A percentile compares a stretch with the other conserved stretches of the same genome.
Evolutionary conservation across 1,140 invertebrate species (phyloP).

Genomic region (Cepaea nemoralis): DNA sequence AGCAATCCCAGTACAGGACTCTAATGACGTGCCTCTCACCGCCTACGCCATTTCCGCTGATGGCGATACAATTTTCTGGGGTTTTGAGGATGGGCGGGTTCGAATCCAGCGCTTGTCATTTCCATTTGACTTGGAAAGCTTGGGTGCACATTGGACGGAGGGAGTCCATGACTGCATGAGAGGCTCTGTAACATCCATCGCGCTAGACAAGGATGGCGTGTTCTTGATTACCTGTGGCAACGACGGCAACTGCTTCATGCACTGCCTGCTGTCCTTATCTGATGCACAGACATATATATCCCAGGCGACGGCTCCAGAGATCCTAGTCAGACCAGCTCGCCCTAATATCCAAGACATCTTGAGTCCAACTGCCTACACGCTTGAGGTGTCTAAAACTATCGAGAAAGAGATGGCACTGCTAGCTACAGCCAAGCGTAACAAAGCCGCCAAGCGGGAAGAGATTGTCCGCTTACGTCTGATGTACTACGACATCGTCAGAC

Average conservation of each 20-base stretch:
- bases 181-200: constrained; percentile 30
- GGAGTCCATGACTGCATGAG: constrained; percentile 33
- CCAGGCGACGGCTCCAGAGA: not conserved
- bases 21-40: constrained; percentile 31
- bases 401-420: constrained; percentile 36
- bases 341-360: constrained; percentile 23
- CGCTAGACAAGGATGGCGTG: constrained; percentile 21
- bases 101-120: constrained; percentile 23
- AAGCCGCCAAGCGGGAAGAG: constrained; percentile 33
- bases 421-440: constrained; percentile 31
- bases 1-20: constrained; percentile 25
- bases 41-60: constrained; percentile 15
- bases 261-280: not conserved
- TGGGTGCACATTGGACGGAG: constrained; percentile 20
- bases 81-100: constrained; percentile 41
- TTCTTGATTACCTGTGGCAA: constrained; percentile 37
- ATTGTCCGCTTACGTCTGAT: constrained; percentile 20
- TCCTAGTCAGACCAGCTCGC: not conserved
- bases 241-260: constrained; percentile 45
- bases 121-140: constrained; percentile 28
- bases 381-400: constrained; percentile 28
- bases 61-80: constrained; percentile 34
- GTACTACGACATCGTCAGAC: constrained; percentile 25
- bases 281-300: not conserved
- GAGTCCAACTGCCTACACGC: constrained; percentile 14